These are phyloP conservation scores for Bradysia coprophila DNA, from an alignment of 1,140 invertebrate genomes.

Conservation along the genomic window DNA sequence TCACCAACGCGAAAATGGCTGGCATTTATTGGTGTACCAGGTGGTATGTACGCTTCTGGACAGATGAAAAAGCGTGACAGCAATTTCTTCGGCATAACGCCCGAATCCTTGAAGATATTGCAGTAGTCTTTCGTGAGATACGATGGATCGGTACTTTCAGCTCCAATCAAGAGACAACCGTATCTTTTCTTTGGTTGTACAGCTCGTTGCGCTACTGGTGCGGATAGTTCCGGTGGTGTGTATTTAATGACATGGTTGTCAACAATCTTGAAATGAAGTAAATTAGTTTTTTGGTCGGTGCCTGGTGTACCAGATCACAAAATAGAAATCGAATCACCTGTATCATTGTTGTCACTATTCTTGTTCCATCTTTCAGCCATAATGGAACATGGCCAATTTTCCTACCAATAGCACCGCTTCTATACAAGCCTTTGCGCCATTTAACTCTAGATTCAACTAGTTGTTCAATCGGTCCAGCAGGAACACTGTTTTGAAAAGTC, in stretches of 20 bases:
- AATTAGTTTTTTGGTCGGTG: no score
- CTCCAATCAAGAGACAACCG: constrained; percentile 70
- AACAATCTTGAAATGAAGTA: constrained; percentile 62
- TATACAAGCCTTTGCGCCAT: constrained; percentile 41
- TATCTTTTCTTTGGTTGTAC: constrained; percentile 25
- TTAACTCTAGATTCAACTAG: constrained; percentile 28
- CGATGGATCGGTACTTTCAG: constrained; percentile 73
- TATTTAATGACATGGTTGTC: constrained; percentile 96
- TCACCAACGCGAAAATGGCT: constrained; percentile 85
- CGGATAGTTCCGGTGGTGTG: constrained; percentile 62
- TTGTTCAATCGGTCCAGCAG: constrained; percentile 33
- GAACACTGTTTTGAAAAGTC: constrained; percentile 21
- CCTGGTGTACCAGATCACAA: no score
- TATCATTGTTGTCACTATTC: constrained; percentile 58
- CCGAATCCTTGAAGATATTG: constrained; percentile 66
- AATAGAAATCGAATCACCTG: no score
- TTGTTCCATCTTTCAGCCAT: constrained; percentile 76
- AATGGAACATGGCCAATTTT: constrained; percentile 90
- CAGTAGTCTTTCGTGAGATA: constrained; percentile 79
- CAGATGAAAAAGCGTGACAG: constrained; percentile 72
- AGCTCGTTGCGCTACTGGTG: constrained; percentile 28
- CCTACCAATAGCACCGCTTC: constrained; percentile 73
- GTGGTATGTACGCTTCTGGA: constrained; percentile 66
- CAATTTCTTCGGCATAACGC: constrained; percentile 74
- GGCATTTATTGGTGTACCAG: constrained; percentile 77